Base-by-base conservation (phyloP, 1,140 invertebrate genomes). In the Drosophila pruinosa region DNA sequence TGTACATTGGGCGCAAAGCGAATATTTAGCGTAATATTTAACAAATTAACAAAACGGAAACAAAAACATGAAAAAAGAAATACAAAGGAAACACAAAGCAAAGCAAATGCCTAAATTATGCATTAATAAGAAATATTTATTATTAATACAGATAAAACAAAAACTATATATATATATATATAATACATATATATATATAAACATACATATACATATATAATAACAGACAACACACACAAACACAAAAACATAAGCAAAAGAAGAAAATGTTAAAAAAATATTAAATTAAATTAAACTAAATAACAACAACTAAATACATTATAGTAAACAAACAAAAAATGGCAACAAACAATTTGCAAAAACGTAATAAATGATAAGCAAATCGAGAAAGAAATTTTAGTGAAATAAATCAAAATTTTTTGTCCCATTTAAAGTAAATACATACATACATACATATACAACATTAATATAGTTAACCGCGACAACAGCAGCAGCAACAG, bases 361-460 rank as follows among this genome's bases (percentile, higher is more conserved):
- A 62, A 64, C 57, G 47, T 61, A 69, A 63, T 47, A 70, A 71
- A 41, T 56, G 0, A 24, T 53, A 67, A 53, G 64, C 41, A 48
- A 17, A 70, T 28, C 22, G 52, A 48, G 38, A 48, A 52, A 34
- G 28, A 72, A 21, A 28, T 50, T 22, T 78, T 86, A 86, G 81
- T 88, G 61, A 86, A 88, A 74, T 85, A 81, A 85, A 86, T 86
- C 81, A 88, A 86, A 88, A 86, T 86, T 86, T 83, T 81, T 77
- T 86, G 81, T 57, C 80, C 58, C 78, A 78, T 63, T 74, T 71
- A 78, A 81, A 62, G 6, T 36, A 50, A 34, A 62, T 17, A 57
- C 6, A 59, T n/a, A n/a, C n/a, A n/a, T 36, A 59, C n/a, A 48
- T 34, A 65, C 10, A 43, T 22, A 53, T 34, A 56, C 53, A 43